These are phyloP conservation scores for Sinonovacula constricta DNA, from an alignment of 1,140 invertebrate genomes.

Conservation along the genomic window DNA sequence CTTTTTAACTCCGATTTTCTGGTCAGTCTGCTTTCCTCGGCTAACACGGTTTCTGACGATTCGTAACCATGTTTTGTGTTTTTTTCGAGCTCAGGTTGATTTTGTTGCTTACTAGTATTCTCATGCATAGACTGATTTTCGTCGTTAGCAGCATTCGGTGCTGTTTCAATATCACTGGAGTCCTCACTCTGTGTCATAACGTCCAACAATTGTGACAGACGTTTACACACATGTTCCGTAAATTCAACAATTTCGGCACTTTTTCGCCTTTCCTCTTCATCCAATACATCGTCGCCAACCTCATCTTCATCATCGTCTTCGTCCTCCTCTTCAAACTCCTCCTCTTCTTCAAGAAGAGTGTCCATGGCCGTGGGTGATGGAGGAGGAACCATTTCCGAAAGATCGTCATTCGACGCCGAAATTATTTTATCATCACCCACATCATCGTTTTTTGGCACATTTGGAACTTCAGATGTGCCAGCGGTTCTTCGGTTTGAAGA, in stretches of 20 bases:
- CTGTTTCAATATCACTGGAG: not conserved
- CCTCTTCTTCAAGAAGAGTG: not conserved
- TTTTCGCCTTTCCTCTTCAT: conserved; percentile 18
- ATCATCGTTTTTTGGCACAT: not conserved
- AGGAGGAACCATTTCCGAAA: conserved; percentile 34
- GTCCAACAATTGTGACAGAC: conserved; percentile 37
- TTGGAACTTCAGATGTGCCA: no score
- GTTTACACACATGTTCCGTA: conserved; percentile 42
- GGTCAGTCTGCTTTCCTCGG: not conserved
- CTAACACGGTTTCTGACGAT: not conserved
- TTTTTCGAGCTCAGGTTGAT: not conserved
- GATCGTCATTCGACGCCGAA: not conserved
- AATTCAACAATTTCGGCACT: conserved; percentile 41
- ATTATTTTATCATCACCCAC: not conserved
- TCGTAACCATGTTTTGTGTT: not conserved
- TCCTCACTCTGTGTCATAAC: not conserved
- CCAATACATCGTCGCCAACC: conserved; percentile 1
- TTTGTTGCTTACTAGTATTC: not conserved
- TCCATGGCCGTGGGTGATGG: conserved; percentile 31
- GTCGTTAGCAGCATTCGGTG: not conserved
- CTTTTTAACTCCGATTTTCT: not conserved
- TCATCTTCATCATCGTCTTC: conserved; percentile 24
- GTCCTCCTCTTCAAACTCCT: conserved; percentile 33
- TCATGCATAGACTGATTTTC: no score
- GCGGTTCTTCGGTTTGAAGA: no score